Conservation (phyloP, 2,888 invertebrate species). For the Halictus ligatus region DNA sequence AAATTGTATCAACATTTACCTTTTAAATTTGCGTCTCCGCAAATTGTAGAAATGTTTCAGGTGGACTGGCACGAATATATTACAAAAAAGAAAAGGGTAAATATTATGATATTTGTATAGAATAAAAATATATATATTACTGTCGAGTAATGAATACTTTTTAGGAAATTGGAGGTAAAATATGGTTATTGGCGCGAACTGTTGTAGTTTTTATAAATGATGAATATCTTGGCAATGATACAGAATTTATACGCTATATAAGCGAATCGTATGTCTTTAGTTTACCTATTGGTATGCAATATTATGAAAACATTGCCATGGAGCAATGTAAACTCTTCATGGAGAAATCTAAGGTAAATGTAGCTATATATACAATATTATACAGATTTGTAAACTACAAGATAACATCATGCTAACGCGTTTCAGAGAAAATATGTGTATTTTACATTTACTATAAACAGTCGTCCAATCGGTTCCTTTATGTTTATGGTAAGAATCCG, state of each 20-base stretch:
- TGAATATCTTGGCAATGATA: slow-evolving; percentile 86
- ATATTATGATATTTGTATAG: neutral
- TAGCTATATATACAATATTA: neutral
- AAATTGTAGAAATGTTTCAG: slow-evolving; percentile 69
- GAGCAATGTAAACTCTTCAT: slow-evolving; percentile 84
- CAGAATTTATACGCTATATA: slow-evolving; percentile 84
- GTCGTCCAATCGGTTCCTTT: slow-evolving; percentile 85
- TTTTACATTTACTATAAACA: slow-evolving; percentile 85
- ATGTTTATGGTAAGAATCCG: slow-evolving; percentile 86
- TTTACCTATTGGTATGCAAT: slow-evolving; percentile 76
- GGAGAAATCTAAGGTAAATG: slow-evolving; percentile 84
- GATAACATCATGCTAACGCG: slow-evolving; percentile 13
- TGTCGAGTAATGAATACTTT: slow-evolving; percentile 14
- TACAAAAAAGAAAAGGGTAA: slow-evolving; percentile 79
- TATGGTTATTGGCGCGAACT: slow-evolving; percentile 84
- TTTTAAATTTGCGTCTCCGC: slow-evolving; percentile 61
- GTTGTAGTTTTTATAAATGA: slow-evolving; percentile 86
- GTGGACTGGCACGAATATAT: slow-evolving; percentile 84
- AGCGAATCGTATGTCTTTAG: slow-evolving; percentile 84
- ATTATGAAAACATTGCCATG: slow-evolving; percentile 85
- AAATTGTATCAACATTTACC: slow-evolving; percentile 66
- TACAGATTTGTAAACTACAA: slow-evolving; percentile 4
- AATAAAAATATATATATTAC: neutral
- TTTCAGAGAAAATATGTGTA: slow-evolving; percentile 87
- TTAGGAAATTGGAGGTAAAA: slow-evolving; percentile 81